Evolutionary conservation across 2,888 invertebrate species (phyloP), one percentile per base, ranked within the genome.

Genomic region (Nemotelus nigrinus): DNA sequence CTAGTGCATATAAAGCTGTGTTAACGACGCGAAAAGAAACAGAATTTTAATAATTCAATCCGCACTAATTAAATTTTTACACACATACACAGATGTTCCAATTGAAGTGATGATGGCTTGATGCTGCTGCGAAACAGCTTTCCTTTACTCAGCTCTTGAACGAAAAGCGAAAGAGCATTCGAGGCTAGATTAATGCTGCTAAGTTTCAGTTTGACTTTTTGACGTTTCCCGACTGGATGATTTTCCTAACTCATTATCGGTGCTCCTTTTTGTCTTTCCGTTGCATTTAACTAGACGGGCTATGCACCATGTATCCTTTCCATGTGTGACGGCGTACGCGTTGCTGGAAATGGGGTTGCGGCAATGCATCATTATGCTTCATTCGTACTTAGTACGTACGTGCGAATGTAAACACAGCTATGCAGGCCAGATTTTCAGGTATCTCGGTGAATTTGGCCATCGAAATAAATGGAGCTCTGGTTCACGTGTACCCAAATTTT

Each of bases 21-120:
- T 25, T 25, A 25, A 25, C 25, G 25, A 25, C 25, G 25, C 25
- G 25, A 25, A 25, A 25, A 25, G 25, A 25, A 25, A 25, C 25
- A 63, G 63, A 63, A 63, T 43, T 43, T 63, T 63, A 63, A 63
- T 63, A 39, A 43, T 63, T 63, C 43, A 63, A 43, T 43, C 8
- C 2, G 39, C 63, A 63, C 63, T 63, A 63, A 63, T 63, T 63
- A 63, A 63, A 63, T 63, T 63, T 63, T 39, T 43, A 63, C 43
- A 63, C 63, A 8, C 57, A 57, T 25, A 10, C 57, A 57, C n/a
- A 57, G 7, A 39, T n/a, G 58, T 58, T 58, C 58, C 58, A 58
- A n/a, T 58, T 10, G 58, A 58, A 41, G 63, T 63, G 63, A 63
- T 43, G 7, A 63, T 1, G 25, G 25, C 25, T 25, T 25, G 25